phyloP scores from a whole-genome alignment of 2,888 invertebrate species.

The Apotomis betuletana region DNA sequence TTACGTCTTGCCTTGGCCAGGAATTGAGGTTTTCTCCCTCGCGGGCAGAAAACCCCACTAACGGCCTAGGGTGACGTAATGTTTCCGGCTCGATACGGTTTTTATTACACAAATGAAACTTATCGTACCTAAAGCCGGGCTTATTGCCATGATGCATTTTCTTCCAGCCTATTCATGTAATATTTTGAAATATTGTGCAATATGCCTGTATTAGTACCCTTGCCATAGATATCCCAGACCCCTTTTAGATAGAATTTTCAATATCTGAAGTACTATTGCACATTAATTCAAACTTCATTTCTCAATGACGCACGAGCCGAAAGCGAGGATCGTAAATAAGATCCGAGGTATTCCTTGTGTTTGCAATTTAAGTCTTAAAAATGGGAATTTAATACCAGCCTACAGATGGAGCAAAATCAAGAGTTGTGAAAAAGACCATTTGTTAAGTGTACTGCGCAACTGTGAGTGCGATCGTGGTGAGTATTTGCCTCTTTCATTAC shows the following conservation, averaged over 20 bases:
- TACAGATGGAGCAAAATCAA: constrained; percentile 21
- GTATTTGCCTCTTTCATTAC: not conserved
- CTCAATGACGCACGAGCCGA: not conserved
- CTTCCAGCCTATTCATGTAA: too few relatives aligned
- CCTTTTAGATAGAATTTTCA: constrained; percentile 35
- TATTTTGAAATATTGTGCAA: constrained; percentile 26
- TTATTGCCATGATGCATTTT: too few relatives aligned
- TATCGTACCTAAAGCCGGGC: too few relatives aligned
- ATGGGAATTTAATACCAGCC: constrained; percentile 10
- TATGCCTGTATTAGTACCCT: constrained; percentile 18
- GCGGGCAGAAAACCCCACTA: too few relatives aligned
- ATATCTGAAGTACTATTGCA: constrained; percentile 29
- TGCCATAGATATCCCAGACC: constrained; percentile 13
- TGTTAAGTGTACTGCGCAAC: constrained; percentile 31
- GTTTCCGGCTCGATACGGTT: too few relatives aligned
- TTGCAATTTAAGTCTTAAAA: not conserved
- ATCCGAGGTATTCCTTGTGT: not conserved
- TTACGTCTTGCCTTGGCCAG: too few relatives aligned
- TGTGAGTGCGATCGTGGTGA: constrained; percentile 1
- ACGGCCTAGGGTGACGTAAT: too few relatives aligned
- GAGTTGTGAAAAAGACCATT: constrained; percentile 42
- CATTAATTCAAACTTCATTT: constrained; percentile 5
- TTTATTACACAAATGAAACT: too few relatives aligned
- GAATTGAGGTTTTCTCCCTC: too few relatives aligned
- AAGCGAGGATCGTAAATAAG: too few relatives aligned